A percentile compares a stretch with the other conserved stretches of the same genome.
phyloP scores from a whole-genome alignment of 2,797 vertebrate species.

The Pseudomugil tenellus region DNA sequence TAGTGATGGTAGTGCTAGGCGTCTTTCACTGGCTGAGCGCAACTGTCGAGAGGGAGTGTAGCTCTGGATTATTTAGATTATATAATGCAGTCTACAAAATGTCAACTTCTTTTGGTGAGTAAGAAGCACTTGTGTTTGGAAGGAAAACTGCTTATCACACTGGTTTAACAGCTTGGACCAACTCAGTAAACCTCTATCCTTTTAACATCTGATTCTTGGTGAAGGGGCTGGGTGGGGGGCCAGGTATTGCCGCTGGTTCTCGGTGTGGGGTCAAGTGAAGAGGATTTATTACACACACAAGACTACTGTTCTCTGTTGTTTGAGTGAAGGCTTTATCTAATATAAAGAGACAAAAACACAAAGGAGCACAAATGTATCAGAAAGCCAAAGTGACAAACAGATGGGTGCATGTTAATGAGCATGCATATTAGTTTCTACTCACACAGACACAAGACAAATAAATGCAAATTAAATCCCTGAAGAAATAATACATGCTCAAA shows the following conservation, averaged over 20 bases:
- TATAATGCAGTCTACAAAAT: background rate
- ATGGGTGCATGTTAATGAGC: constrained; percentile 53
- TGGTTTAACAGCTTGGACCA: constrained; percentile 20
- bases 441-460: constrained; percentile 38
- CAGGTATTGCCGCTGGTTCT: background rate
- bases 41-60: too few species aligned
- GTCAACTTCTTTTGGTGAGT: background rate
- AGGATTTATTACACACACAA: constrained; percentile 36
- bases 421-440: constrained; percentile 9
- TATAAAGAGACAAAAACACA: constrained; percentile 24
- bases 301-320: constrained; percentile 29
- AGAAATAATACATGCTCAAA: constrained; percentile 37
- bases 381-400: constrained; percentile 28
- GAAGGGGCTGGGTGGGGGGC: background rate
- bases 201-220: constrained; percentile 23
- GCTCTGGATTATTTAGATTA: too few species aligned
- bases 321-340: constrained; percentile 5
- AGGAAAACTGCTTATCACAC: constrained; percentile 23
- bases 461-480: constrained; percentile 60
- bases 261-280: constrained; percentile 36
- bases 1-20: too few species aligned
- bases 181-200: constrained; percentile 16
- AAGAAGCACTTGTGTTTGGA: constrained; percentile 5
- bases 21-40: too few species aligned
- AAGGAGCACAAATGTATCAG: constrained; percentile 17